Percentiles rank a stretch among this genome's conserved stretches.
Conservation (phyloP, 2,888 invertebrate genomes). For the Fabriciana adippe region DNA sequence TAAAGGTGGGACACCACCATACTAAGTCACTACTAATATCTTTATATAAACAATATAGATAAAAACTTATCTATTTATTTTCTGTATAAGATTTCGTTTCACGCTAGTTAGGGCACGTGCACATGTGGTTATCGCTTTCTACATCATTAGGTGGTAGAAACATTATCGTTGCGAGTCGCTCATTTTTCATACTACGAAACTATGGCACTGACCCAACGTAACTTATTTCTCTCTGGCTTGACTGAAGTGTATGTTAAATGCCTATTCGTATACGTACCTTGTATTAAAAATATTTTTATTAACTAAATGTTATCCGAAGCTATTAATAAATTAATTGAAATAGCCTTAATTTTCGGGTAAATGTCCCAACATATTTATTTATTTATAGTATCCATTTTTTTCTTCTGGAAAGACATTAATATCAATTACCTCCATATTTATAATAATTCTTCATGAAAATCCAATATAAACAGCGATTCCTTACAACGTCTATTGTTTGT, state of each 20-base stretch:
- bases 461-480: conserved; percentile 23
- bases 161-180: conserved; percentile 62
- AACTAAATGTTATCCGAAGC: no score
- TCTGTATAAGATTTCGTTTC: conserved; percentile 10
- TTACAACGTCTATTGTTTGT: conserved; percentile 35
- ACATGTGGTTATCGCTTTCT: conserved; percentile 75
- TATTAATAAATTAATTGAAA: no score
- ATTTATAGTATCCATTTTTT: not conserved
- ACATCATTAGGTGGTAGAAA: conserved; percentile 70
- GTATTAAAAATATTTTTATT: no score
- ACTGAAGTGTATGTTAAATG: not conserved
- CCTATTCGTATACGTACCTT: no score
- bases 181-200: conserved; percentile 68
- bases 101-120: conserved; percentile 42
- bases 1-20: no score
- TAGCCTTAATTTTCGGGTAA: no score
- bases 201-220: conserved; percentile 27
- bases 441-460: conserved; percentile 21
- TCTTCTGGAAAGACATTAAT: conserved; percentile 10
- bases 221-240: conserved; percentile 1
- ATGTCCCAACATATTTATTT: no score
- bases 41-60: not conserved
- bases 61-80: not conserved
- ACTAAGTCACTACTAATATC: no score
- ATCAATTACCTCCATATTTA: conserved; percentile 16